Percentiles rank a stretch among this genome's conserved stretches.
phyloP scores from a whole-genome alignment of 2,797 vertebrate species.

The Peromyscus nudipes region DNA sequence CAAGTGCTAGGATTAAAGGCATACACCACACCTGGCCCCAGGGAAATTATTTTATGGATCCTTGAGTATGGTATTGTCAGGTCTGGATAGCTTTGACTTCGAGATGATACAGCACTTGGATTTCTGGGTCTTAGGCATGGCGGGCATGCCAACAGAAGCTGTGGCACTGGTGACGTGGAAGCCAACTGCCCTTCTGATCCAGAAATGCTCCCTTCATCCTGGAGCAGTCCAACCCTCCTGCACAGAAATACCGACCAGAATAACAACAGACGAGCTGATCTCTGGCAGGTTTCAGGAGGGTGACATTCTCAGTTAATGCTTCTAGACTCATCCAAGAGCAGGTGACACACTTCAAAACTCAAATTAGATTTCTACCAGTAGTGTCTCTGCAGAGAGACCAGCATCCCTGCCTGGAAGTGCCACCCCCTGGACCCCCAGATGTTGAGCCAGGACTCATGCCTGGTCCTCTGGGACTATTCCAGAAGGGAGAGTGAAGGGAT shows the following conservation, averaged over 20 bases:
- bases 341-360: fast-evolving
- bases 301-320: background rate
- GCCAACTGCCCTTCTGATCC: fast-evolving
- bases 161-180: fast-evolving
- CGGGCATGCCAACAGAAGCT: background rate
- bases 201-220: background rate
- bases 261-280: background rate
- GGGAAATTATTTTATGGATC: background rate
- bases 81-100: fast-evolving
- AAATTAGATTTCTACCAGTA: fast-evolving
- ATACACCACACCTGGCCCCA: background rate
- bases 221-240: background rate
- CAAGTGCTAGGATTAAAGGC: background rate
- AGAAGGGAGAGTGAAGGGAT: background rate
- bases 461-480: background rate
- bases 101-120: fast-evolving
- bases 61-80: fast-evolving
- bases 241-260: fast-evolving
- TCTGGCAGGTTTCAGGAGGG: fast-evolving
- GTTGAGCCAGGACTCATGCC: background rate
- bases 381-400: background rate
- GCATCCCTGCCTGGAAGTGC: background rate
- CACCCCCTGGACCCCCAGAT: background rate
- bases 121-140: background rate
- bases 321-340: fast-evolving